A percentile compares a stretch with the other conserved stretches of the same genome.
Conservation (phyloP, 2,888 invertebrate species). For the Linnaemya vulpina region DNA sequence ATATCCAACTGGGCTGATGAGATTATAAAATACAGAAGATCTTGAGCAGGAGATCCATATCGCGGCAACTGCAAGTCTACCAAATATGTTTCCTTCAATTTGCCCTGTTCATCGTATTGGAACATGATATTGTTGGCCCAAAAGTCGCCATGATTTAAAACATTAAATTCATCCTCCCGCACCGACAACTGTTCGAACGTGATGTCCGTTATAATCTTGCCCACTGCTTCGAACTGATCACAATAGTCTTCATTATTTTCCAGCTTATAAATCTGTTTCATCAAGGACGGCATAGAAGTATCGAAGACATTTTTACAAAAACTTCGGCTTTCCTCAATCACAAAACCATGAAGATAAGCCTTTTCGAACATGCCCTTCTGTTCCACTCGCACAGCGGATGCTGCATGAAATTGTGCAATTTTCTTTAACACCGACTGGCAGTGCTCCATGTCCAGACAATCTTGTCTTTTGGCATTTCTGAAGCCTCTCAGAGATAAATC, state of each 20-base stretch:
- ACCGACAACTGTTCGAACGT: neutral
- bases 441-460: conserved; percentile 77
- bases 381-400: conserved; percentile 76
- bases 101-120: conserved; percentile 73
- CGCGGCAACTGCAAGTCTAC: conserved; percentile 77
- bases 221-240: conserved; percentile 16
- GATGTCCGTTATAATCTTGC: neutral
- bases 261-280: conserved; percentile 19
- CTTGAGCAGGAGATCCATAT: conserved; percentile 75
- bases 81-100: conserved; percentile 75
- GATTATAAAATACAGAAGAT: conserved; percentile 74
- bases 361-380: conserved; percentile 72
- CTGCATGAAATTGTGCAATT: conserved; percentile 80
- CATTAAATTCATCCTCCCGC: conserved; percentile 72
- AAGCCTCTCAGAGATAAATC: conserved; percentile 75
- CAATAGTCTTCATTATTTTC: conserved; percentile 32
- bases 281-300: conserved; percentile 70
- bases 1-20: conserved; percentile 73
- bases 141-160: conserved; percentile 74
- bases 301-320: conserved; percentile 77
- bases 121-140: conserved; percentile 81
- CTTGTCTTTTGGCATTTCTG: conserved; percentile 76
- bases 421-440: conserved; percentile 76
- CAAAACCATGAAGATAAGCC: conserved; percentile 51
- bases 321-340: conserved; percentile 52